phyloP scores from a whole-genome alignment of 1,140 invertebrate species.

The Charaxes varanes region DNA sequence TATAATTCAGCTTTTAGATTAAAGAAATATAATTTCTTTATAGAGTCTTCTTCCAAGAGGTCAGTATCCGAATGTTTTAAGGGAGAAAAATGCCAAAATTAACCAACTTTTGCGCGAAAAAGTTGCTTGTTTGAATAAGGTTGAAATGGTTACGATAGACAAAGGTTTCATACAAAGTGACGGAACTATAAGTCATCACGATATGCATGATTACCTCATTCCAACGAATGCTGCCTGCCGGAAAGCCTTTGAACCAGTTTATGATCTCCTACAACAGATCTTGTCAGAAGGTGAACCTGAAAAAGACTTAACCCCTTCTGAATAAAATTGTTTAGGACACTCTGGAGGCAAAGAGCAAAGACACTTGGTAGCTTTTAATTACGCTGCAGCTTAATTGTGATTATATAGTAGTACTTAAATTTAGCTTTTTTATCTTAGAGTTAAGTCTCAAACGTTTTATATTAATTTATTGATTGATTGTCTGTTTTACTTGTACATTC shows the following conservation, averaged over 20 bases:
- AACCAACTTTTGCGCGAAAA: slow-evolving; percentile 82
- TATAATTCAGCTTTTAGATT: too few species aligned
- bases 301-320: slow-evolving; percentile 81
- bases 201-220: slow-evolving; percentile 93
- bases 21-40: slow-evolving; percentile 45
- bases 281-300: slow-evolving; percentile 83
- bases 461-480: slow-evolving; percentile 33
- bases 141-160: slow-evolving; percentile 83
- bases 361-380: slow-evolving; percentile 45
- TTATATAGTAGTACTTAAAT: slow-evolving; percentile 61
- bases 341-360: too few species aligned
- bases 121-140: slow-evolving; percentile 75
- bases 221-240: slow-evolving; percentile 87
- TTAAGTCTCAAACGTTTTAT: slow-evolving; percentile 48
- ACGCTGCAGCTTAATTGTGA: slow-evolving; percentile 63
- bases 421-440: slow-evolving; percentile 64
- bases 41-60: slow-evolving; percentile 90
- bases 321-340: slow-evolving; percentile 71
- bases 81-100: slow-evolving; percentile 83
- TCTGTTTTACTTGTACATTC: slow-evolving; percentile 58
- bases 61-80: slow-evolving; percentile 84
- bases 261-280: slow-evolving; percentile 84
- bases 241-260: slow-evolving; percentile 88
- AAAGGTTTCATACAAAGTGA: slow-evolving; percentile 85
- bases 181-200: slow-evolving; percentile 87